Evolutionary conservation across 1,140 invertebrate genomes (phyloP), one percentile per base, ranked within the genome.

Genomic region (Formica selysi): DNA sequence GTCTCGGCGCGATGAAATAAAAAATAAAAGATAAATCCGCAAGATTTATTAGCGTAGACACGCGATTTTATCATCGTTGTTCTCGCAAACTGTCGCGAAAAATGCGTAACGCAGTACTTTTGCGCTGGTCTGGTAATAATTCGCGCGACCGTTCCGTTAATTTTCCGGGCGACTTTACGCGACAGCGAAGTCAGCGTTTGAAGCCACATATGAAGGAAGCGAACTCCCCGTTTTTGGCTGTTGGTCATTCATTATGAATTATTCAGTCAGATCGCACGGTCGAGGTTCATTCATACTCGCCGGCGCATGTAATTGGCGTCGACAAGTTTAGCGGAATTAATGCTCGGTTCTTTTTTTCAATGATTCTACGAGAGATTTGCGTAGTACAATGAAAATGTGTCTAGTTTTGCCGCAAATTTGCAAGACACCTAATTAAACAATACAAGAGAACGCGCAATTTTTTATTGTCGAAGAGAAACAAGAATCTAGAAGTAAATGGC

Each of bases 131-230:
- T 68, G 38, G 36, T 32, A 19, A 54, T 79, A 68, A 79, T 13
- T 79, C 38, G 64, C 32, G 13, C 76, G 44, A 54, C 44, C 19
- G 32, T 54, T 29, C 32, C 16, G 32, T 71, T 81, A 44, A 61
- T 73, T 81, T 81, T 73, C 38, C 19, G 38, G 38, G 11, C 26
- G 79, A 61, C 38, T 71, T 81, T 81, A 57, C 65, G 62, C 64
- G 16, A 10, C 19, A 36, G 19, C 19, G 8, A 36, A 79, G n/a
- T 79, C 76, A 26, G 62, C 44, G 44, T 67, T 10, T 32, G 32
- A n/a, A 29, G 5, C 19, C 62, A 54, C 29, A 54, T 13, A 59
- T 48, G 16, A 59, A 41, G 26, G 22, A 57, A 70, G 36, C 65
- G 73, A 38, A 71, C 44, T 71, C 32, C 48, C 38, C 48, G 36